A percentile compares a stretch with the other conserved stretches of the same genome.
Conservation (phyloP, 2,113 vertebrate species). For the Pholis gunnellus region DNA sequence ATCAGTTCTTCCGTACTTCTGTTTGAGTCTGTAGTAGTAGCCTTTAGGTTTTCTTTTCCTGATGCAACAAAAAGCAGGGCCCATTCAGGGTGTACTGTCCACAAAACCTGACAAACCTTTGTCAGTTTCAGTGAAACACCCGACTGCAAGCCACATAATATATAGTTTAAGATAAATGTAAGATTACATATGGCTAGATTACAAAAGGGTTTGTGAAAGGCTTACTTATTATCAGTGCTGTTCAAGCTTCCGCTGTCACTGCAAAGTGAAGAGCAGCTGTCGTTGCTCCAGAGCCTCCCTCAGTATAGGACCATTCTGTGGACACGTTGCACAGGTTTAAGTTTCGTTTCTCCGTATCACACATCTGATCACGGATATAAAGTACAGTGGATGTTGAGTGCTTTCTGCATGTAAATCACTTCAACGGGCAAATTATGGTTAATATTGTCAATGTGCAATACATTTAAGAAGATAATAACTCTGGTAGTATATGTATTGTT, state of each 20-base stretch:
- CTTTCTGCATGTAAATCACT: not conserved
- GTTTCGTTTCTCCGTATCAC: conserved; percentile 48
- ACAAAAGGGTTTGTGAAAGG: not conserved
- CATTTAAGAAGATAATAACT: not conserved
- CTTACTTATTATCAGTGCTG: not conserved
- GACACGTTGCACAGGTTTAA: not conserved
- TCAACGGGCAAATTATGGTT: not conserved
- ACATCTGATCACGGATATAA: not conserved
- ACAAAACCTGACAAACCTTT: not conserved
- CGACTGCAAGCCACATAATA: not conserved
- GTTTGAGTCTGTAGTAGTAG: no score
- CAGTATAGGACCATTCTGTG: not conserved
- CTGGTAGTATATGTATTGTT: not conserved
- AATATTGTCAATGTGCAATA: not conserved
- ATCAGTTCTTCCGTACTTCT: not conserved
- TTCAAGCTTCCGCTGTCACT: conserved; percentile 7
- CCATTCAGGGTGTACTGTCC: not conserved
- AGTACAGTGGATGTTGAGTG: not conserved
- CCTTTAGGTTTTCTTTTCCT: conserved; percentile 62
- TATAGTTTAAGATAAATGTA: not conserved
- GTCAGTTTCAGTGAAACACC: not conserved
- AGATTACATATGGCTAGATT: no score
- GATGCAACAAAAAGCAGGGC: conserved; percentile 25
- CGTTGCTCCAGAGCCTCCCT: conserved; percentile 41
- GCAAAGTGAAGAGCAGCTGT: not conserved